Evolutionary conservation across 2,888 invertebrate species (phyloP), one percentile per base, ranked within the genome.

Genomic region (Chaetoderma sp.): DNA sequence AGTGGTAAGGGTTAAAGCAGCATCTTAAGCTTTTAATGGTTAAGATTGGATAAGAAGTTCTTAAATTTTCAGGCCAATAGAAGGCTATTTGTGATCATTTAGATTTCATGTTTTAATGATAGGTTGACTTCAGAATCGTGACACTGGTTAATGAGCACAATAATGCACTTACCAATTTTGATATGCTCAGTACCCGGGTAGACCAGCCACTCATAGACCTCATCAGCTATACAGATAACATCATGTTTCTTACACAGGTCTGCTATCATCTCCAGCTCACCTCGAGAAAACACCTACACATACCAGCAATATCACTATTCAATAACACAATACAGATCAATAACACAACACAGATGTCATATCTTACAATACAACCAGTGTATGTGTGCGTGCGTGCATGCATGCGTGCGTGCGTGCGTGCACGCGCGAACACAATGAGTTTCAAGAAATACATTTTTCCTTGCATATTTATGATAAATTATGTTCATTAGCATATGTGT

Each of bases 151-250:
- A 28, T 8, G 54, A 28, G 21, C 28, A 18, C 8, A 8, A 8
- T 27, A 36, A 56, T 10, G 8, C 36, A 49, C 76, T 65, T 68
- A 94, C 97, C 96, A 66, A 98, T 98, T 84, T 97, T 90, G 66
- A 97, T 91, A 78, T 88, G 88, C 86, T 98, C 95, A 78, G 93
- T 89, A 3, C 91, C 89, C 6, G 67, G 63, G 65, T 79, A 86
- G n/a, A 94, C 93, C 85, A 99, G 90, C 96, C 97, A 98, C 86
- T 99, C 98, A 78, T 99, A 99, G 0, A 99, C 99, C 87, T 99
- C 99, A 87, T 99, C 99, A 0, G 96, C 92, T 23, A 99, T 87
- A 63, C 96, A 96, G 8, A 99, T 88, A 3, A 94, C 93, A 84
- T 99, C 93, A 90, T 95, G 93, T 82, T 97, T 94, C 83, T 93